Percentiles rank a stretch among this genome's conserved stretches.
phyloP scores from a whole-genome alignment of 1,140 invertebrate species.

The Palaemon carinicauda region DNA sequence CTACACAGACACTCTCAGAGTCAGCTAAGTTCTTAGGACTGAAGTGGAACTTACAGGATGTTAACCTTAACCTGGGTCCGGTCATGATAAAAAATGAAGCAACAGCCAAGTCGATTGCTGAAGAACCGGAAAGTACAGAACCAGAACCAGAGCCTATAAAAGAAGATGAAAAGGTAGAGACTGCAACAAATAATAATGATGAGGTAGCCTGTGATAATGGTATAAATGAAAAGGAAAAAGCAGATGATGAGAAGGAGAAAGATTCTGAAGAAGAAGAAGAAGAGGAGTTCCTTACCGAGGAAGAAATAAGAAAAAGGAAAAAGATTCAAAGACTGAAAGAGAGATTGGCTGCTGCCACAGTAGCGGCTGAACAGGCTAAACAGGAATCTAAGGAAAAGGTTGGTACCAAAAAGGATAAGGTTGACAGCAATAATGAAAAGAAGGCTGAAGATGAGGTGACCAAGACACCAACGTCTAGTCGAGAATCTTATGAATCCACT shows the following conservation, averaged over 20 bases:
- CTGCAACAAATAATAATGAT: neutral
- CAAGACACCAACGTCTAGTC: neutral
- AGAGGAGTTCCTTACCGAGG: neutral
- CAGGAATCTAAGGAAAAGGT: neutral
- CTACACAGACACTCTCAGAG: conserved; percentile 45
- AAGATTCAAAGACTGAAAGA: conserved; percentile 28
- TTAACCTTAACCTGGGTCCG: conserved; percentile 18
- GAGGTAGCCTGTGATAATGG: neutral
- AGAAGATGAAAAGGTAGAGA: neutral
- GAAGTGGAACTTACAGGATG: conserved; percentile 57
- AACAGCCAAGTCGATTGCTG: neutral
- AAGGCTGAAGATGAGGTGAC: neutral
- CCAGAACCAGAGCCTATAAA: neutral
- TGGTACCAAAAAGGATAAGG: neutral
- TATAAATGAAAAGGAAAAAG: neutral
- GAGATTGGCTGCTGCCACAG: conserved; percentile 1
- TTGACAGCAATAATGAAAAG: neutral
- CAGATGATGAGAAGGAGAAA: neutral
- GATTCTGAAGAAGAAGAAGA: conserved; percentile 24
- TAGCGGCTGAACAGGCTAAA: neutral
- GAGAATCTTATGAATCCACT: too few species aligned
- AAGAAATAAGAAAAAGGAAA: conserved; percentile 2
- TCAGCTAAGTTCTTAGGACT: conserved; percentile 55
- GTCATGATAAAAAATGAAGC: conserved; percentile 5
- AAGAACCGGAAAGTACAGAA: neutral